Conservation (phyloP, 2,797 vertebrate genomes). For the Sebastes aleutianus region DNA sequence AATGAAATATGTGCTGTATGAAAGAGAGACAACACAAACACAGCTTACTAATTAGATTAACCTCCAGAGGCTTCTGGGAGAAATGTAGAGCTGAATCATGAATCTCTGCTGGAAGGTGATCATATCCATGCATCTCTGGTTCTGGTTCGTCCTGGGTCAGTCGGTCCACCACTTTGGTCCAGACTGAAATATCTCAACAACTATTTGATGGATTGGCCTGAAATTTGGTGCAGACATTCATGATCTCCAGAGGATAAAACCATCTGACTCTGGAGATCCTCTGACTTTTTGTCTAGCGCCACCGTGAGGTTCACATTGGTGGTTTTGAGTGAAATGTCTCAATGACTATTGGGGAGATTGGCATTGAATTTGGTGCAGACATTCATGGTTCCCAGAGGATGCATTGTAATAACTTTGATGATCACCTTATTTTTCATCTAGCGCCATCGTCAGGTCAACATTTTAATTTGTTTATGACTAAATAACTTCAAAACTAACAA, state of each 20-base stretch:
- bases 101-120: slow-evolving; percentile 55
- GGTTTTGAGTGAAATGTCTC: not conserved
- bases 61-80: slow-evolving; percentile 34
- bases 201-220: no score
- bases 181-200: no score
- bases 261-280: no score
- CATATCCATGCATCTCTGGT: slow-evolving; percentile 4
- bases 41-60: slow-evolving; percentile 51
- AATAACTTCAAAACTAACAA: not conserved
- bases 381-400: not conserved
- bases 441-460: not conserved
- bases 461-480: not conserved
- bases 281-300: not conserved
- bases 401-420: not conserved
- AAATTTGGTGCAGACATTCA: no score
- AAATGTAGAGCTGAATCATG: slow-evolving; percentile 43
- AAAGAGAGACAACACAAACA: slow-evolving; percentile 40
- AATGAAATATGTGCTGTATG: slow-evolving; percentile 39
- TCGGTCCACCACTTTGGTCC: no score
- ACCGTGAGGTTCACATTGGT: not conserved
- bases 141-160: not conserved
- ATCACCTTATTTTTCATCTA: not conserved
- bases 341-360: not conserved
- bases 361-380: not conserved
- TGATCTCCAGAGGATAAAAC: no score